Base-by-base conservation (phyloP, 2,113 vertebrate species). In the Thamnophis sirtalis region DNA sequence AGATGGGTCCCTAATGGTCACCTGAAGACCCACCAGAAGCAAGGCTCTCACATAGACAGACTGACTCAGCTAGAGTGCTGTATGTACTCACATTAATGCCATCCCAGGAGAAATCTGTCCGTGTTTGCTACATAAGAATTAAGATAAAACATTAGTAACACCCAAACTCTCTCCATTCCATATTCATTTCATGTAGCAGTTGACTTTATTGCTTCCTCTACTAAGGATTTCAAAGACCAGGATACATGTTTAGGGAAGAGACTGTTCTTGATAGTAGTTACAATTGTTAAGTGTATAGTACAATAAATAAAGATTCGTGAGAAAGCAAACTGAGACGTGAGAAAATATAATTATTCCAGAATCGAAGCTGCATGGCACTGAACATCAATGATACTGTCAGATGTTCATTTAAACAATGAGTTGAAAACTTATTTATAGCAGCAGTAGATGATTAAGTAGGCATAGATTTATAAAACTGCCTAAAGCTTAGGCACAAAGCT, bases 31-130 rank as follows among this genome's bases (percentile, higher is more conserved):
- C n/a, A 33, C 4, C 3, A 49, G 17, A 43, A 86, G 49, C 55
- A 49, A 58, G 54, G 11, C n/a, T 87, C 48, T 58, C n/a, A 60
- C 38, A 56, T 2, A 86, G 63, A 54, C 22, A 55, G 63, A 54
- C 5, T 33, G 38, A 89, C n/a, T 5, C 48, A 33, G 38, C 17
- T 43, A 60, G 17, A 28, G 5, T 88, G 38, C 60, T 4, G 91
- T 21, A 5, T 28, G 55, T 95, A 99, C 99, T 99, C 98, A 99
- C 99, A 97, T 99, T 99, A 97, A 99, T 99, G 96, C 99, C 99
- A 95, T 99, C 99, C 99, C 99, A 99, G 98, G 99, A 99, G 98
- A 99, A 99, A 97, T 99, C 99, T 87, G 99, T 99, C 96, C 98
- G 98, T 95, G 98, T 98, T 98, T 99, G 99, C 99, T 99, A 96